Percentiles rank a stretch among this genome's conserved stretches.
Evolutionary conservation across 2,888 invertebrate species (phyloP).

Genomic region (Hydraecia micacea): DNA sequence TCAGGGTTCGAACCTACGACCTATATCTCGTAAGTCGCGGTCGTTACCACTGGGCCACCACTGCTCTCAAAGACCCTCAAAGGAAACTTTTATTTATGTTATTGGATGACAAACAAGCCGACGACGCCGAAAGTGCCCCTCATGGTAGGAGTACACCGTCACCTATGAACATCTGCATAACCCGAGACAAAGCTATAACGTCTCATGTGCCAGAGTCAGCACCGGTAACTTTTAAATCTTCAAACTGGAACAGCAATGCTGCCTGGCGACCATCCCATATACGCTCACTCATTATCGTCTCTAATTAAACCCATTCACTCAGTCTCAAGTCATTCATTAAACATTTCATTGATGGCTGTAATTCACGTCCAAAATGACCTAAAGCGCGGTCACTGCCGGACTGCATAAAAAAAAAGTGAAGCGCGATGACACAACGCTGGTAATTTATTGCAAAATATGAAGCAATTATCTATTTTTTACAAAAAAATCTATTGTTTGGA

Average conservation of each 20-base stretch:
- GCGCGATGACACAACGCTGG: too few relatives aligned
- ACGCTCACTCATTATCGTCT: conserved; percentile 30
- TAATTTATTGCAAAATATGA: too few relatives aligned
- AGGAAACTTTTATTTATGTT: neutral
- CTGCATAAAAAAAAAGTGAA: too few relatives aligned
- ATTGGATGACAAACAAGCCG: neutral
- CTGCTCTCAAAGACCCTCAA: too few relatives aligned
- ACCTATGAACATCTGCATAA: neutral
- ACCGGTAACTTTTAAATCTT: neutral
- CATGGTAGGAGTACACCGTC: neutral
- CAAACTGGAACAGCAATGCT: conserved; percentile 1
- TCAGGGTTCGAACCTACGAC: too few relatives aligned
- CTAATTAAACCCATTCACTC: conserved; percentile 33
- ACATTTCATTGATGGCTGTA: conserved; percentile 13
- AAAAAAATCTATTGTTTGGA: too few relatives aligned
- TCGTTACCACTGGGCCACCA: too few relatives aligned
- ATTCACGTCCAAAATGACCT: conserved; percentile 11
- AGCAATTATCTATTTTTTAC: too few relatives aligned
- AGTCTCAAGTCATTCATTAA: conserved; percentile 37
- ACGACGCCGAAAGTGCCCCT: neutral
- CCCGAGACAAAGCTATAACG: neutral
- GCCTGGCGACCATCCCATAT: conserved; percentile 3
- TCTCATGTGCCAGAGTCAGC: neutral
- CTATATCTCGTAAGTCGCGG: too few relatives aligned
- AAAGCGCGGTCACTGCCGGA: too few relatives aligned